Evolutionary conservation across 1,140 invertebrate genomes (phyloP).

Genomic region (Pseudomyrmex pallidus): DNA sequence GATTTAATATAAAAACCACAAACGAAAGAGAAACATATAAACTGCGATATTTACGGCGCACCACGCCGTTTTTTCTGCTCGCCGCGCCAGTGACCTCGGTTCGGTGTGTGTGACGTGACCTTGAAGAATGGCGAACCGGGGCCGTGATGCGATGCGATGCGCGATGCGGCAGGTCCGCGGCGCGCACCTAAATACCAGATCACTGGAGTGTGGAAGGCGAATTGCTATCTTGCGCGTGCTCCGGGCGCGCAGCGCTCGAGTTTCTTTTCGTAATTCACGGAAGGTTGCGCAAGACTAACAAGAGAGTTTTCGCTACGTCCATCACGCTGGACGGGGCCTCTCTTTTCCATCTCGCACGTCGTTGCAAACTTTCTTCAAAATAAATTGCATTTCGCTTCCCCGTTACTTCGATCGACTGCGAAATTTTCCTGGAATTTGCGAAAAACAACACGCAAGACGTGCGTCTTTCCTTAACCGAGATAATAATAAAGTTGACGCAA

Average conservation of each 20-base stretch:
- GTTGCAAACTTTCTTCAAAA: background rate
- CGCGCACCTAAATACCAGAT: slow-evolving; percentile 56
- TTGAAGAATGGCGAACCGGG: slow-evolving; percentile 44
- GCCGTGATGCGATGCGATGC: slow-evolving; percentile 43
- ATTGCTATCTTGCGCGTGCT: slow-evolving; percentile 23
- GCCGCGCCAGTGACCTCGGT: slow-evolving; percentile 34
- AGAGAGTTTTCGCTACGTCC: slow-evolving; percentile 38
- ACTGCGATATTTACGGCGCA: slow-evolving; percentile 30
- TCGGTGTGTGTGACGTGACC: slow-evolving; percentile 33
- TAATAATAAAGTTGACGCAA: no score
- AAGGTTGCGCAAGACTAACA: slow-evolving; percentile 52
- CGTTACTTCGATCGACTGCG: background rate
- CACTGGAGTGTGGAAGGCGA: slow-evolving; percentile 50
- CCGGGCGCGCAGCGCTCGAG: slow-evolving; percentile 29
- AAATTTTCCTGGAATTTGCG: background rate
- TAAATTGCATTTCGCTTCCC: background rate
- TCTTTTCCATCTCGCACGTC: background rate
- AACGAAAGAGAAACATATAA: no score
- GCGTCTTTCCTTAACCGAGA: no score
- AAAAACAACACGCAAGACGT: background rate
- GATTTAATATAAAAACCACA: no score
- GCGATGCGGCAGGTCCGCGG: slow-evolving; percentile 42
- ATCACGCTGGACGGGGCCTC: background rate
- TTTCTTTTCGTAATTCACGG: slow-evolving; percentile 62
- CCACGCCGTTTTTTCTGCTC: background rate